phyloP scores from a whole-genome alignment of 1,140 invertebrate genomes.

The Elysia chlorotica region DNA sequence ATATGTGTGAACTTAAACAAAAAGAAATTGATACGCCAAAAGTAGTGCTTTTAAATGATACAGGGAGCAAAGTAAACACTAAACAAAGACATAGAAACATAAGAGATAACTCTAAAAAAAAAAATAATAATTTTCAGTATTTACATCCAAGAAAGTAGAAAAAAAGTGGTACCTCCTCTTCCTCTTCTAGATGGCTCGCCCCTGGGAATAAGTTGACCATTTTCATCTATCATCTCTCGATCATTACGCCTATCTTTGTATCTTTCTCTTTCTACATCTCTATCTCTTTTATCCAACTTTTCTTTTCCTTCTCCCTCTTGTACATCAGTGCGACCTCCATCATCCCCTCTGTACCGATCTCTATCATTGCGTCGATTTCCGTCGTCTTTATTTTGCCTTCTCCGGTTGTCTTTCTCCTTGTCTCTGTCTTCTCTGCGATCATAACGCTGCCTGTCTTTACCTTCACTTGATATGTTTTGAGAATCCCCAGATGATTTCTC shows the following conservation, averaged over 20 bases:
- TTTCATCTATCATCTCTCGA: too few species aligned
- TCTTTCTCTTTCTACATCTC: constrained; percentile 24
- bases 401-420: constrained; percentile 10
- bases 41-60: too few species aligned
- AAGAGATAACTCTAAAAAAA: too few species aligned
- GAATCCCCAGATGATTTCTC: constrained; percentile 20
- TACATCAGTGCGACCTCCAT: constrained; percentile 1
- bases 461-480: too few species aligned
- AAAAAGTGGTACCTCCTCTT: too few species aligned
- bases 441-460: too few species aligned
- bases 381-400: constrained; percentile 8
- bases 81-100: too few species aligned
- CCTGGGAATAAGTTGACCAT: constrained; percentile 70
- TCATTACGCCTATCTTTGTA: constrained; percentile 21
- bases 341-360: constrained; percentile 11
- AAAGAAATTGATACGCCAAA: too few species aligned
- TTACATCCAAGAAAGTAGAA: too few species aligned
- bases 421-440: constrained; percentile 17
- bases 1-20: too few species aligned
- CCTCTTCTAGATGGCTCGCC: constrained; percentile 75
- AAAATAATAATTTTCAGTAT: too few species aligned
- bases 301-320: constrained; percentile 29
- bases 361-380: constrained; percentile 9
- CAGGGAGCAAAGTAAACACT: too few species aligned
- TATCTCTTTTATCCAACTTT: constrained; percentile 5